Evolutionary conservation across 1,140 invertebrate species (phyloP).

Genomic region (Hydropsyche tenuis): DNA sequence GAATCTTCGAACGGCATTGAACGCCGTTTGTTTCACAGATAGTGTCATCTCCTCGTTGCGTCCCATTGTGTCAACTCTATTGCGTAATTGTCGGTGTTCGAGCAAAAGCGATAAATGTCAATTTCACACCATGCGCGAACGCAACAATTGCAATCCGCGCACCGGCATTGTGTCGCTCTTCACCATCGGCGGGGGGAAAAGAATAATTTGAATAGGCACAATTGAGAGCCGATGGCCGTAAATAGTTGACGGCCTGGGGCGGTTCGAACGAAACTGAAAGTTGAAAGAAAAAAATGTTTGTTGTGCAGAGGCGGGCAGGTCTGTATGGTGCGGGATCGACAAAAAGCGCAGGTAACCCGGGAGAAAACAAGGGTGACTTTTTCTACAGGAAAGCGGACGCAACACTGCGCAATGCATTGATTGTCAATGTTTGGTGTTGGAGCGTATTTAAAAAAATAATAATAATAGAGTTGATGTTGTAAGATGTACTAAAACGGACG

Average conservation of each 20-base stretch:
- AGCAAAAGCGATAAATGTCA: too few relatives aligned
- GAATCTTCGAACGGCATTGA: too few relatives aligned
- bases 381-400: constrained; percentile 45
- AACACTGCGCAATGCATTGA: constrained; percentile 22
- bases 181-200: neutral
- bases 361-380: constrained; percentile 46
- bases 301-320: constrained; percentile 16
- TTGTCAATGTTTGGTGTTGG: neutral
- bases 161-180: neutral
- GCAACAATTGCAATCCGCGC: constrained; percentile 15
- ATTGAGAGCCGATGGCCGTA: neutral
- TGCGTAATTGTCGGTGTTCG: too few relatives aligned
- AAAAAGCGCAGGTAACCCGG: constrained; percentile 34
- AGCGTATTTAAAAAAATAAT: neutral
- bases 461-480: too few relatives aligned
- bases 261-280: constrained; percentile 45
- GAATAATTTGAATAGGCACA: constrained; percentile 8
- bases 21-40: too few relatives aligned
- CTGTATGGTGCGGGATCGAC: constrained; percentile 30
- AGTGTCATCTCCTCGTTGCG: too few relatives aligned
- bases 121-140: constrained; percentile 1
- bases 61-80: too few relatives aligned
- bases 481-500: too few relatives aligned
- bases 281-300: constrained; percentile 38
- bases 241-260: constrained; percentile 13